Percentiles rank a stretch among this genome's conserved stretches.
These are phyloP conservation scores for Ochropleura plecta DNA, from an alignment of 2,888 invertebrate genomes.

Conservation along the genomic window DNA sequence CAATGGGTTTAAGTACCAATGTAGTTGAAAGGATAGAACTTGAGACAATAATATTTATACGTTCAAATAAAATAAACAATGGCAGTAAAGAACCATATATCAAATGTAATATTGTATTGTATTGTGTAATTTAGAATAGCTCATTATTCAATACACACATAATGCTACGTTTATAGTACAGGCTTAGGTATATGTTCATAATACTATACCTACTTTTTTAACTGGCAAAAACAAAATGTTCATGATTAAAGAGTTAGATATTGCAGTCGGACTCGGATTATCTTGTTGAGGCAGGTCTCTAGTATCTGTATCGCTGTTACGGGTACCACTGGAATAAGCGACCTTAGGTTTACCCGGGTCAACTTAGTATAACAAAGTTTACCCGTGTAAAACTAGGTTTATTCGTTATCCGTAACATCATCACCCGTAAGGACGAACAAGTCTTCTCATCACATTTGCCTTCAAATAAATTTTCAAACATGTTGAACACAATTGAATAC, in stretches of 20 bases:
- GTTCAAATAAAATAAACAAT: background rate
- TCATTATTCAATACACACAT: background rate
- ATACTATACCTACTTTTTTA: too few relatives aligned
- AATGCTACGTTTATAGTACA: background rate
- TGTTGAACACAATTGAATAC: background rate
- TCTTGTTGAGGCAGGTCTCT: background rate
- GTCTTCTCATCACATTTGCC: background rate
- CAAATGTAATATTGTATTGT: too few relatives aligned
- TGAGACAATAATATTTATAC: slow-evolving; percentile 4
- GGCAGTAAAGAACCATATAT: background rate
- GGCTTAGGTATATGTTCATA: too few relatives aligned
- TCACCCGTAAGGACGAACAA: background rate
- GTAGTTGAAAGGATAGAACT: slow-evolving; percentile 15
- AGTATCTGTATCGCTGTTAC: too few relatives aligned
- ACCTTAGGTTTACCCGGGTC: too few relatives aligned
- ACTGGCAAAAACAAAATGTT: background rate
- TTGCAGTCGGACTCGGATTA: background rate
- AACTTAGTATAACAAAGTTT: too few relatives aligned
- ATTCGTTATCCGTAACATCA: too few relatives aligned
- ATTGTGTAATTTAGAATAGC: background rate
- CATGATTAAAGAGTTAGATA: background rate
- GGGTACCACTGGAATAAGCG: too few relatives aligned
- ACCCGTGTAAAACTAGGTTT: too few relatives aligned
- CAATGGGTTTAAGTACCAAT: background rate
- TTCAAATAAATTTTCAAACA: slow-evolving; percentile 1